phyloP scores from a whole-genome alignment of 2,797 vertebrate species.

The Bucorvus abyssinicus region DNA sequence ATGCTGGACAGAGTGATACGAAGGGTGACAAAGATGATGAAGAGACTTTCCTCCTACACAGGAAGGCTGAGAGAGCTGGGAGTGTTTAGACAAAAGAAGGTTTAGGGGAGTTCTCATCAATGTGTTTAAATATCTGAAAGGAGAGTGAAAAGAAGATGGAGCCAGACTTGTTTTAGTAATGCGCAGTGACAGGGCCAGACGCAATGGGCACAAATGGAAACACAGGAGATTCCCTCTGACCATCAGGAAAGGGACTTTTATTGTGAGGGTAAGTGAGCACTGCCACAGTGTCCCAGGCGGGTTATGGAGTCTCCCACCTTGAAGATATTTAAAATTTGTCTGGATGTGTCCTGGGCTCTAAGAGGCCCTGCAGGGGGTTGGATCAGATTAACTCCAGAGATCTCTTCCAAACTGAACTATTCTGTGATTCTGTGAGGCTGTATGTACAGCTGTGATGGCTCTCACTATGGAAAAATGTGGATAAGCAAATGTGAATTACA shows the following conservation, averaged over 20 bases:
- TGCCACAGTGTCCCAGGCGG: background rate
- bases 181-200: background rate
- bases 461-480: background rate
- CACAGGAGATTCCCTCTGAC: background rate
- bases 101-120: background rate
- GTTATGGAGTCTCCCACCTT: background rate
- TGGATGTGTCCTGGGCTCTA: background rate
- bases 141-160: background rate
- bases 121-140: background rate
- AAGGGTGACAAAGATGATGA: background rate
- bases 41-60: background rate
- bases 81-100: background rate
- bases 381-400: background rate
- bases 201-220: background rate
- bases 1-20: too few species aligned
- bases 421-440: too few species aligned
- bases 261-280: background rate
- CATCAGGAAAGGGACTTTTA: background rate
- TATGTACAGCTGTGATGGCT: background rate
- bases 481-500: background rate
- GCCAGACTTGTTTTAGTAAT: background rate
- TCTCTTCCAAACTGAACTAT: background rate
- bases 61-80: background rate
- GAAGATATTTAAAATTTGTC: background rate
- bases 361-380: background rate